Evolutionary conservation across 2,888 invertebrate genomes (phyloP).

Genomic region (Hololepta plana): DNA sequence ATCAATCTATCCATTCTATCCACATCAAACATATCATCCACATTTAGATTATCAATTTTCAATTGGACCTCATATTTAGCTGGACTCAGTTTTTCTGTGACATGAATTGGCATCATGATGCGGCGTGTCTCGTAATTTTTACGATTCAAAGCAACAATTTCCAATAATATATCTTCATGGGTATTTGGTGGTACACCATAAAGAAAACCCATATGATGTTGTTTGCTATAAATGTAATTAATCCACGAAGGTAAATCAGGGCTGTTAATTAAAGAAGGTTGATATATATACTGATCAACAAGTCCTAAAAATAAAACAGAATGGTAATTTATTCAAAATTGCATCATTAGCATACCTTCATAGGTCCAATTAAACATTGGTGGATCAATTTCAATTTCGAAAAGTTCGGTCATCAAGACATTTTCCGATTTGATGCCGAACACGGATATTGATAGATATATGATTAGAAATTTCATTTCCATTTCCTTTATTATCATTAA

Average conservation of each 20-base stretch:
- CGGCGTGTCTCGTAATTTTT: constrained; percentile 59
- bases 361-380: constrained; percentile 66
- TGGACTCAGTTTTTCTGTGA: constrained; percentile 45
- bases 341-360: constrained; percentile 32
- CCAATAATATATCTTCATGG: constrained; percentile 36
- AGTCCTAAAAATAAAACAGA: constrained; percentile 28
- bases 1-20: constrained; percentile 52
- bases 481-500: no score
- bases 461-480: no score
- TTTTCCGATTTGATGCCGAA: no score
- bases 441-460: no score
- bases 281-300: constrained; percentile 46
- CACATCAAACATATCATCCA: constrained; percentile 67
- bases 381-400: constrained; percentile 59
- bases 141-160: constrained; percentile 60
- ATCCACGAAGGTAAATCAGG: constrained; percentile 81
- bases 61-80: constrained; percentile 64
- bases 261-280: constrained; percentile 53
- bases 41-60: constrained; percentile 79
- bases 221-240: constrained; percentile 63
- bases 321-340: background rate
- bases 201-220: constrained; percentile 59
- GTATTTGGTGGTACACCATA: constrained; percentile 67
- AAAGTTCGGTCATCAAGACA: constrained; percentile 55
- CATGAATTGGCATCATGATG: constrained; percentile 40